Evolutionary conservation across 2,888 invertebrate species (phyloP), one percentile per base, ranked within the genome.

Genomic region (Agonopterix alstromeriana): DNA sequence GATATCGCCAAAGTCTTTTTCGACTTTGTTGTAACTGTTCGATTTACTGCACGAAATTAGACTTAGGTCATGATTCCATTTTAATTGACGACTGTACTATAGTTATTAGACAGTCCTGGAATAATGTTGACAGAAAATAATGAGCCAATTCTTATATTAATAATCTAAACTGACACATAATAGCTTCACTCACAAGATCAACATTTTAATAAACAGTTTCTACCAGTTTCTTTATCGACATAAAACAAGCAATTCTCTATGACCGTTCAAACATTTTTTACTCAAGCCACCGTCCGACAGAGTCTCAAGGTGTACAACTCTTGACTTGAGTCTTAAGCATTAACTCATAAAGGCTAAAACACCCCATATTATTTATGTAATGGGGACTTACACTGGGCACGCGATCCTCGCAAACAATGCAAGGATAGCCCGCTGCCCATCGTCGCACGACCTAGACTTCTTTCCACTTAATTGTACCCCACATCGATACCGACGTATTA

Each of bases 331-430:
- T 74, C 73, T 38, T 10, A 38, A 42, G 77, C 77, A 70, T 77
- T 44, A 14, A 27, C 42, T 46, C 42, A 38, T 43, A 38, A 35
- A 35, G 10, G 35, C 36, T 38, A 11, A 17, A 68, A 72, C 78
- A 80, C 79, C 82, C 82, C 71, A 74, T 71, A 80, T 75, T 84
- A 82, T 75, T 85, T 87, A 87, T 88, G 87, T 75, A 88, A 75
- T 73, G 85, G 72, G 88, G 86, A 84, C 86, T 82, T 77, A 78
- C 70, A 81, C 68, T 81, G 76, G 67, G 74, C 88, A 88, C 87
- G 87, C 87, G 81, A 87, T 83, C 68, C 53, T 63, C 67, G 57
- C 69, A 66, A 81, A 87, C 88, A 88, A 88, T 87, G 88, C 88
- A 87, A 88, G 88, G 88, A 86, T 82, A 78, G 65, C 63, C 64